Base-by-base conservation (phyloP, 2,797 vertebrate genomes). In the Fistularia tabacaria region DNA sequence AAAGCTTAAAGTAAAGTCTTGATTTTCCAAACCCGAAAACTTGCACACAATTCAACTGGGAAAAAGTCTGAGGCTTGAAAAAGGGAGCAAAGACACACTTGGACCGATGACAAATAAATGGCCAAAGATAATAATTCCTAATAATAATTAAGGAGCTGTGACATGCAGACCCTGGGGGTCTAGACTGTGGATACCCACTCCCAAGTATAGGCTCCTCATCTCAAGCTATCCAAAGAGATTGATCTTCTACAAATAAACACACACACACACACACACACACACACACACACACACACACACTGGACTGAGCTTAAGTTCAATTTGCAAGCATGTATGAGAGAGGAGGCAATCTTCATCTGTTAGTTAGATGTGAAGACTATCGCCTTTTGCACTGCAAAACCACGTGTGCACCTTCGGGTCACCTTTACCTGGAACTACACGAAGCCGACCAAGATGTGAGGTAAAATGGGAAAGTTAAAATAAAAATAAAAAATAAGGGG, bases 141-240 rank as follows among this genome's bases (percentile, higher is more conserved):
- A 25, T 25, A 88, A 88, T 81, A 84, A 88, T 89, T 86, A 84
- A 61, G 54, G 64, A 57, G 71, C 57, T 80, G 51, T 82, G 79
- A 82, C 60, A 80, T 73, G 76, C 66, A 55, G 73, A 62, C 68
- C 68, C 62, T 61, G 71, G 64, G 73, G 76, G 5, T 71, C 75
- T 71, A 69, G 68, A 58, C 65, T 25, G 25, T 25, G 25, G 25
- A 25, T 25, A 5, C 62, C 55, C 65, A 64, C 51, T 65, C 64
- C 62, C 58, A 78, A 74, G 63, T 74, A 73, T 51, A 68, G 59
- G 72, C 76, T 85, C 82, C 87, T 85, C 79, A 83, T 86, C 83
- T 76, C 81, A 49, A 69, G 51, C 42, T 49, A 72, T 80, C 2
- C 25, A 25, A 25, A 5, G 2, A 25, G 25, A 25, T 25, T 25